Percentiles rank a stretch among this genome's conserved stretches.
These are phyloP conservation scores for Eolophus roseicapilla DNA, from an alignment of 2,113 vertebrate species.

Conservation along the genomic window DNA sequence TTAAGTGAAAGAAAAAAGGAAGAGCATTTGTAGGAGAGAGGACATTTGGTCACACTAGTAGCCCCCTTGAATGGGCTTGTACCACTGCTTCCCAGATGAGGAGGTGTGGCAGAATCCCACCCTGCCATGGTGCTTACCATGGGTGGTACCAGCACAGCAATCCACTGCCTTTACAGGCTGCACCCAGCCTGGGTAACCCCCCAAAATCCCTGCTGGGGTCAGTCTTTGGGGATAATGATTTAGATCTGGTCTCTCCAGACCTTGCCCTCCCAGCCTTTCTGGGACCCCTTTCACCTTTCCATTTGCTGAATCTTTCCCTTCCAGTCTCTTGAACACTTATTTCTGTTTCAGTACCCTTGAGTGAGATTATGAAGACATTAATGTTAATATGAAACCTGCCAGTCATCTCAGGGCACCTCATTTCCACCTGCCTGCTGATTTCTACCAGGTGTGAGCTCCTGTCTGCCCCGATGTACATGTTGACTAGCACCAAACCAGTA, in stretches of 20 bases:
- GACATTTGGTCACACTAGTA: background rate
- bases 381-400: background rate
- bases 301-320: background rate
- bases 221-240: background rate
- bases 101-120: background rate
- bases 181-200: background rate
- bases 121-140: background rate
- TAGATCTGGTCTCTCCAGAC: background rate
- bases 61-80: background rate
- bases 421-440: background rate
- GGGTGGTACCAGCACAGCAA: background rate
- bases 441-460: background rate
- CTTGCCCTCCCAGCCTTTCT: background rate
- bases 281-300: background rate
- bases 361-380: background rate
- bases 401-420: background rate
- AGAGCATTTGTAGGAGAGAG: background rate
- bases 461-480: fast-evolving
- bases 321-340: background rate
- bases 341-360: background rate
- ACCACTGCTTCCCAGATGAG: background rate
- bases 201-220: background rate
- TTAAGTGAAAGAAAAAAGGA: background rate
- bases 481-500: background rate
- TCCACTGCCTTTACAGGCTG: background rate